Conservation (phyloP, 2,888 invertebrate genomes). For the Margaritifera margaritifera region DNA sequence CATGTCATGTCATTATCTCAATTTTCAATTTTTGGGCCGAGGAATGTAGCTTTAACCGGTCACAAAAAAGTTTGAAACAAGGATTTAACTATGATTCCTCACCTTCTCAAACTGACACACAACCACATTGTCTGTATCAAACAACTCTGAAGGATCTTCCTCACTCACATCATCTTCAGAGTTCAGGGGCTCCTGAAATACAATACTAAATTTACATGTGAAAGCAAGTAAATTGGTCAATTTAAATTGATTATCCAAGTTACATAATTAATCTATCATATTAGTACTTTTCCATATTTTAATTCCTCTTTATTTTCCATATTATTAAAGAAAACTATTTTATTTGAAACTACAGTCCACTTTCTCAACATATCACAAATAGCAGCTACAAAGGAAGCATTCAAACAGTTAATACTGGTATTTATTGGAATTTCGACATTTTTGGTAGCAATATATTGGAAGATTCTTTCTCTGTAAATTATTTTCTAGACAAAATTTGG, state of each 20-base stretch:
- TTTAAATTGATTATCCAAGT: not conserved
- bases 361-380: too few relatives aligned
- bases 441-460: too few relatives aligned
- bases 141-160: slow-evolving; percentile 93
- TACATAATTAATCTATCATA: not conserved
- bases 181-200: slow-evolving; percentile 88
- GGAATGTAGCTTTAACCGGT: not conserved
- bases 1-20: not conserved
- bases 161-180: slow-evolving; percentile 96
- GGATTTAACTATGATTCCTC: slow-evolving; percentile 24
- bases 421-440: too few relatives aligned
- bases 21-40: not conserved
- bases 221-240: not conserved
- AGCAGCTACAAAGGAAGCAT: too few relatives aligned
- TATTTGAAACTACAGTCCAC: too few relatives aligned
- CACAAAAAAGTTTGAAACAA: not conserved
- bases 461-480: too few relatives aligned
- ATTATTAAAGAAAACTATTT: too few relatives aligned
- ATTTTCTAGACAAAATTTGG: too few relatives aligned
- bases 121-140: slow-evolving; percentile 99
- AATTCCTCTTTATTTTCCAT: too few relatives aligned
- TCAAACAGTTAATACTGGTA: too few relatives aligned
- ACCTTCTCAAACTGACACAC: slow-evolving; percentile 99
- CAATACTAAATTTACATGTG: not conserved
- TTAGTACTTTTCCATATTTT: too few relatives aligned